phyloP scores from a whole-genome alignment of 1,140 invertebrate species.

The Rhopalosiphum maidis region DNA sequence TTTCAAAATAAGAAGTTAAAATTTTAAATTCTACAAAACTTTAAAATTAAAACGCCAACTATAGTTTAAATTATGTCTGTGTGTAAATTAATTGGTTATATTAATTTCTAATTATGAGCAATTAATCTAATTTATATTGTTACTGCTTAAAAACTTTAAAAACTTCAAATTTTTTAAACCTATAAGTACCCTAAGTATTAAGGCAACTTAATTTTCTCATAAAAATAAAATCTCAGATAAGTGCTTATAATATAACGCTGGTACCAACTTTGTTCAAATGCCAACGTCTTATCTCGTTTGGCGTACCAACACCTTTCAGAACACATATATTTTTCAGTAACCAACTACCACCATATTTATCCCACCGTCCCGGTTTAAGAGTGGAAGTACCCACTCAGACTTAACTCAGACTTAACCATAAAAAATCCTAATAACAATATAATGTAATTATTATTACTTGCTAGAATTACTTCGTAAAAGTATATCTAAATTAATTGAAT shows the following conservation, averaged over 20 bases:
- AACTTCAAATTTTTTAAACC: background rate
- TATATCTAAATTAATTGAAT: background rate
- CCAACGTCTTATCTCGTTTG: constrained; percentile 7
- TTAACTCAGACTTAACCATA: background rate
- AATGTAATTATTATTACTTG: background rate
- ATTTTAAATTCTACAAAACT: background rate
- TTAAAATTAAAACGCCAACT: background rate
- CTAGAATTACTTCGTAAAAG: background rate
- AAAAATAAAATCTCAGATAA: background rate
- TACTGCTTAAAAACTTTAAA: background rate
- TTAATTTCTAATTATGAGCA: background rate
- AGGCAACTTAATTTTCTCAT: background rate
- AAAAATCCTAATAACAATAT: background rate
- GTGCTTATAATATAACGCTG: background rate
- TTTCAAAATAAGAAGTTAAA: background rate
- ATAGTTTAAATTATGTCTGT: background rate
- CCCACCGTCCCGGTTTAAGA: background rate
- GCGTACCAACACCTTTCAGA: background rate
- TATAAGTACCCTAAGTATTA: background rate
- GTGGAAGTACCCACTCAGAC: background rate
- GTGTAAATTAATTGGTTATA: background rate
- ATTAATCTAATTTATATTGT: background rate
- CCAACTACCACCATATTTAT: background rate
- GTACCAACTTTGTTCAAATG: background rate
- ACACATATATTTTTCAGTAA: background rate